phyloP scores from a whole-genome alignment of 2,888 invertebrate species.

The Torymus texanus region DNA sequence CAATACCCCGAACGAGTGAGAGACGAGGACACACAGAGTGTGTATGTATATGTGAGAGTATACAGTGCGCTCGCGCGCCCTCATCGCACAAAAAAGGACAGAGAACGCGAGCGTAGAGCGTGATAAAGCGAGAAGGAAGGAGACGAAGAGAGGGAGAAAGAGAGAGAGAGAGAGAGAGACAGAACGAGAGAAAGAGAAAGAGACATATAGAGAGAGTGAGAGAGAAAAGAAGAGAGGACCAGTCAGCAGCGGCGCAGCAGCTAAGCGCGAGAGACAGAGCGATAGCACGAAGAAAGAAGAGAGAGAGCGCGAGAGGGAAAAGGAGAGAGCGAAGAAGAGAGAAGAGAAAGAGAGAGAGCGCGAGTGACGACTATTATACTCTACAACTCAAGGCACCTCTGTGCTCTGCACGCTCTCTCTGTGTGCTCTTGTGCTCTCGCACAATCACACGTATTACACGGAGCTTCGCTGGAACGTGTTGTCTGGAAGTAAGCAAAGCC shows the following conservation, averaged over 20 bases:
- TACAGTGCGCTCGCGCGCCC: slow-evolving; percentile 17
- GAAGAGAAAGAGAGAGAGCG: background rate
- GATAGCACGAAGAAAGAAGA: background rate
- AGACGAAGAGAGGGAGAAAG: slow-evolving; percentile 6
- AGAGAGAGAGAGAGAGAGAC: slow-evolving; percentile 18
- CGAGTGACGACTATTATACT: background rate
- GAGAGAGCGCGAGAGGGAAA: no score
- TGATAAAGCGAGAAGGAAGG: background rate
- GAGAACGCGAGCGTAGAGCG: slow-evolving; percentile 4
- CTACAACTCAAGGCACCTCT: background rate
- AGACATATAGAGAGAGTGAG: background rate
- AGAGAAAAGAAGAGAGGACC: background rate
- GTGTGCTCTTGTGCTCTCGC: no score
- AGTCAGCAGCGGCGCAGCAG: background rate
- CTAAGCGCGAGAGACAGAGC: slow-evolving; percentile 15
- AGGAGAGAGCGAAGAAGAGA: no score
- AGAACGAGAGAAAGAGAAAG: slow-evolving; percentile 12
- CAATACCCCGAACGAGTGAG: background rate
- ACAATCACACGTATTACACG: no score
- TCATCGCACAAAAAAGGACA: slow-evolving; percentile 23
- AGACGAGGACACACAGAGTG: slow-evolving; percentile 45
- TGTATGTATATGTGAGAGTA: no score
- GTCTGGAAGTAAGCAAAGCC: slow-evolving; percentile 27
- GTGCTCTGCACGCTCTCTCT: background rate
- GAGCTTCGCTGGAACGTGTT: background rate